Evolutionary conservation across 2,113 vertebrate genomes (phyloP).

Genomic region (Onychostoma macrolepis): DNA sequence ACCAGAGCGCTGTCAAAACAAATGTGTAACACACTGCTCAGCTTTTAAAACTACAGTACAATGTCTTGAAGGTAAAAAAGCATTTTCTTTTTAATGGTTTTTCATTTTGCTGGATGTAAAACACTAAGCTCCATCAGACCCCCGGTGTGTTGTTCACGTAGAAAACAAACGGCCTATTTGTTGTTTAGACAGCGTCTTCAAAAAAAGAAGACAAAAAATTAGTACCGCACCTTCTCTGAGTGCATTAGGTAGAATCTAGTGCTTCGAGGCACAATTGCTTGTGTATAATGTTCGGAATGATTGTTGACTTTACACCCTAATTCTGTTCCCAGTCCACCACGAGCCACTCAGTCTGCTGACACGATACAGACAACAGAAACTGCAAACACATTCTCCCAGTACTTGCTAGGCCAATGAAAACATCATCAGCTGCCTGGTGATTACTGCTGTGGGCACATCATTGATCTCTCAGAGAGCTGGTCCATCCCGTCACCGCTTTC

Average conservation of each 20-base stretch:
- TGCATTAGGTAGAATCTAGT: conserved; percentile 2
- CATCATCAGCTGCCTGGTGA: conserved; percentile 72
- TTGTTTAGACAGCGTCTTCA: conserved; percentile 20
- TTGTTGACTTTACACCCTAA: conserved; percentile 48
- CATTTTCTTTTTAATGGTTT: conserved; percentile 31
- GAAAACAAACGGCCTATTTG: conserved; percentile 8
- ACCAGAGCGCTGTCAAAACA: conserved; percentile 24
- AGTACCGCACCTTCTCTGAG: background rate
- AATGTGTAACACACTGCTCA: conserved; percentile 11
- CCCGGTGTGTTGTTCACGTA: background rate
- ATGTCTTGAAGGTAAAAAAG: conserved; percentile 34
- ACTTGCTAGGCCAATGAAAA: conserved; percentile 72
- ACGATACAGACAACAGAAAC: conserved; percentile 55
- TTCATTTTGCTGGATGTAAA: conserved; percentile 26
- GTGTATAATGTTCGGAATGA: conserved; percentile 50
- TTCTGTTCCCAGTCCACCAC: conserved; percentile 52
- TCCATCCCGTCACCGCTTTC: conserved; percentile 70
- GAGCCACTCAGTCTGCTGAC: conserved; percentile 49
- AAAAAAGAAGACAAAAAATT: background rate
- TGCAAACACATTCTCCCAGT: conserved; percentile 60
- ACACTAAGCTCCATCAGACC: conserved; percentile 27
- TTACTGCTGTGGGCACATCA: conserved; percentile 73
- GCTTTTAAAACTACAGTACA: conserved; percentile 20
- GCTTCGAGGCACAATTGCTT: conserved; percentile 27
- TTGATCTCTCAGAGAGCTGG: conserved; percentile 72